phyloP scores from a whole-genome alignment of 2,113 vertebrate genomes.

The Puntigrus tetrazona region DNA sequence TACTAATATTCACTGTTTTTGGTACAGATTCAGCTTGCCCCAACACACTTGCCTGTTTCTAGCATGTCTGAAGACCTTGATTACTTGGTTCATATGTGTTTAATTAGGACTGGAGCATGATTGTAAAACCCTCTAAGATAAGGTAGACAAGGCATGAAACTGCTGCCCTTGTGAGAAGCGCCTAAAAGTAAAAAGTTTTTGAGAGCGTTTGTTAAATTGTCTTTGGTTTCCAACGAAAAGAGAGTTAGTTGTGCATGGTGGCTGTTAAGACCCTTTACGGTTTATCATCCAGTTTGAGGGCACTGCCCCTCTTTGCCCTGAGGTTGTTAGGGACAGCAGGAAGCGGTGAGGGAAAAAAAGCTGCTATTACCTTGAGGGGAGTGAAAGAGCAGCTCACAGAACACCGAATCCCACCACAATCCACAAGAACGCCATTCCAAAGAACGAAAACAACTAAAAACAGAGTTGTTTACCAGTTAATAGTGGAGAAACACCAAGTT shows the following conservation, averaged over 20 bases:
- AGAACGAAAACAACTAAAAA: slow-evolving; percentile 60
- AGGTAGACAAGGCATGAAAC: too few species aligned
- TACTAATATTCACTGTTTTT: neutral
- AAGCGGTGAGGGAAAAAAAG: slow-evolving; percentile 49
- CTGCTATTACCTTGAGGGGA: slow-evolving; percentile 56
- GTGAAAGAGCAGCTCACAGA: slow-evolving; percentile 30
- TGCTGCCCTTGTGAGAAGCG: neutral
- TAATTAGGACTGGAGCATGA: neutral
- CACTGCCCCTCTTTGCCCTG: slow-evolving; percentile 9
- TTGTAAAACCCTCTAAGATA: neutral
- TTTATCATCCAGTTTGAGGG: slow-evolving; percentile 28
- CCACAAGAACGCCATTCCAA: slow-evolving; percentile 57
- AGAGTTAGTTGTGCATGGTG: neutral
- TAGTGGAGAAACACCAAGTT: slow-evolving; percentile 56
- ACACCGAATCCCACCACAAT: slow-evolving; percentile 52
- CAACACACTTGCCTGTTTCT: neutral
- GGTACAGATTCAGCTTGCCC: neutral
- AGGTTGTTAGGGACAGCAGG: slow-evolving; percentile 52
- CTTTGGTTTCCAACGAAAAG: neutral
- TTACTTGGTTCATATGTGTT: neutral
- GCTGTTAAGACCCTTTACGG: neutral
- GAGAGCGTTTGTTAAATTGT: neutral
- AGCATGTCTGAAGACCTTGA: neutral
- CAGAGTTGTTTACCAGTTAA: slow-evolving; percentile 78
- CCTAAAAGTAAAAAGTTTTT: neutral